A percentile compares a stretch with the other conserved stretches of the same genome.
phyloP scores from a whole-genome alignment of 2,888 invertebrate genomes.

The Agonopterix alstromeriana region DNA sequence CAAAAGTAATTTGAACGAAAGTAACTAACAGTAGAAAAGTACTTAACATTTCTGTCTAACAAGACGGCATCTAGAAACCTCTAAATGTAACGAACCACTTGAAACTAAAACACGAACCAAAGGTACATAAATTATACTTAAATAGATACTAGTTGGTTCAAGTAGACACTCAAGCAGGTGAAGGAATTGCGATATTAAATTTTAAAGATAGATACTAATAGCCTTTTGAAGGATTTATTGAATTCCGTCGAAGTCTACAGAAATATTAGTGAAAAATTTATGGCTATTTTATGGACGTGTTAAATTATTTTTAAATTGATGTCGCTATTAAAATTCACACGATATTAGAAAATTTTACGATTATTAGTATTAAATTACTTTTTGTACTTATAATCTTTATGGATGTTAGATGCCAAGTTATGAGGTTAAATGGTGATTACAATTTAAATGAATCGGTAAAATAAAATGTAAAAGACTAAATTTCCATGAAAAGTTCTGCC shows the following conservation, averaged over 20 bases:
- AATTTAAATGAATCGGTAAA: not conserved
- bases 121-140: slow-evolving; percentile 52
- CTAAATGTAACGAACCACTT: slow-evolving; percentile 31
- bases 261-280: slow-evolving; percentile 5
- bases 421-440: not conserved
- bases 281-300: slow-evolving; percentile 3
- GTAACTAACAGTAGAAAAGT: too few species aligned
- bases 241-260: not conserved
- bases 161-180: slow-evolving; percentile 37
- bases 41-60: slow-evolving; percentile 18
- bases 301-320: slow-evolving; percentile 5
- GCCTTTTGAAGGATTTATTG: slow-evolving; percentile 6
- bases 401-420: not conserved
- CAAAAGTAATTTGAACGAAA: too few species aligned
- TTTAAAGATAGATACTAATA: slow-evolving; percentile 6
- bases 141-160: slow-evolving; percentile 45
- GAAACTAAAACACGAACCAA: slow-evolving; percentile 34
- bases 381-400: too few species aligned
- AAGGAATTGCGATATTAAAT: slow-evolving; percentile 15
- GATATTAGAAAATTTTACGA: slow-evolving; percentile 3
- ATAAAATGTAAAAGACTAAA: not conserved
- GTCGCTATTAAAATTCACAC: slow-evolving; percentile 5
- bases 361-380: not conserved
- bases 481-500: too few species aligned
- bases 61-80: slow-evolving; percentile 33